A percentile compares a stretch with the other conserved stretches of the same genome.
phyloP scores from a whole-genome alignment of 2,888 invertebrate species.

The Yponomeuta evonymella region DNA sequence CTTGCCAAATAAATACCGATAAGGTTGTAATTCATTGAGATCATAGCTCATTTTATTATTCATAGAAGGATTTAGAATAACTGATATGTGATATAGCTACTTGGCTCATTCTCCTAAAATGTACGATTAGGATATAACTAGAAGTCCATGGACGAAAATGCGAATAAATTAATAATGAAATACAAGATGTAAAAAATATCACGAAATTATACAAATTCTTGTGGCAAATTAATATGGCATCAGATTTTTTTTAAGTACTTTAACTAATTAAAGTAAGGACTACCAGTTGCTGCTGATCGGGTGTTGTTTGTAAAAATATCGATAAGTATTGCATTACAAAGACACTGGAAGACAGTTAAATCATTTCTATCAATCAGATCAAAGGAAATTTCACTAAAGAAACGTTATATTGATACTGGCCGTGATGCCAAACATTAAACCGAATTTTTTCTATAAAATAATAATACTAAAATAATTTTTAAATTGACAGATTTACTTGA shows the following conservation, averaged over 20 bases:
- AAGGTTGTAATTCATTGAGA: not conserved
- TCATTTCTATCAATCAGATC: constrained; percentile 72
- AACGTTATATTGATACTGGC: constrained; percentile 42
- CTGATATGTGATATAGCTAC: not conserved
- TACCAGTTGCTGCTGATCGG: constrained; percentile 16
- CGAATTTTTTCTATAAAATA: constrained; percentile 51
- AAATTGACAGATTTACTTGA: constrained; percentile 49
- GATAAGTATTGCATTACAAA: constrained; percentile 40
- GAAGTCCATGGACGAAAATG: constrained; percentile 47
- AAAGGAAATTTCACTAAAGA: constrained; percentile 27
- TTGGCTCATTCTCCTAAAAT: not conserved
- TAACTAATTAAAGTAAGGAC: constrained; percentile 46
- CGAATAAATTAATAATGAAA: constrained; percentile 56
- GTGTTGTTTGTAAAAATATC: not conserved
- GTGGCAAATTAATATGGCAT: constrained; percentile 74
- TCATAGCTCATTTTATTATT: not conserved
- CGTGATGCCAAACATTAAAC: constrained; percentile 53
- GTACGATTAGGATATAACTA: constrained; percentile 4
- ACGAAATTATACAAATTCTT: constrained; percentile 61
- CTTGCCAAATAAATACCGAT: not conserved
- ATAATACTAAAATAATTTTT: constrained; percentile 42
- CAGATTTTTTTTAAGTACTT: constrained; percentile 68
- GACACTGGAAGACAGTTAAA: constrained; percentile 70
- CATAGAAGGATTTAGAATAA: not conserved
- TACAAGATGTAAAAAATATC: constrained; percentile 48